phyloP scores from a whole-genome alignment of 2,797 vertebrate genomes.

The Cottoperca gobio region DNA sequence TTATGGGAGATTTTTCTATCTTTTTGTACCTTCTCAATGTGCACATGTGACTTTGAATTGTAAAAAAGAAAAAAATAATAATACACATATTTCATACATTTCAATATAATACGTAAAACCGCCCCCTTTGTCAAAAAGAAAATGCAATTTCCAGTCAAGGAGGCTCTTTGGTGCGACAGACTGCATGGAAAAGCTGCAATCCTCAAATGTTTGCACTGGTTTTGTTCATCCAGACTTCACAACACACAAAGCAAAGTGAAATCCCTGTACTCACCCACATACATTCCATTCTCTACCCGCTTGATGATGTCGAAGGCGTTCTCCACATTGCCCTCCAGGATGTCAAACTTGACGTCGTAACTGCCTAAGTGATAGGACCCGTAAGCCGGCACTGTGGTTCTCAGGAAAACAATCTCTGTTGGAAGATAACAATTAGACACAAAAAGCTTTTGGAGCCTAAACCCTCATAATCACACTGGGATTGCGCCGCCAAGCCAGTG shows the following conservation, averaged over 20 bases:
- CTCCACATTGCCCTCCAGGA: slow-evolving; percentile 93
- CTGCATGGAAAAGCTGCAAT: slow-evolving; percentile 51
- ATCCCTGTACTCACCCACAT: slow-evolving; percentile 90
- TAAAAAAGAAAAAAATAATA: slow-evolving; percentile 39
- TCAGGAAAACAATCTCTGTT: slow-evolving; percentile 97
- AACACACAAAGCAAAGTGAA: slow-evolving; percentile 23
- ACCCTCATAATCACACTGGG: slow-evolving; percentile 48
- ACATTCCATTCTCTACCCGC: slow-evolving; percentile 90
- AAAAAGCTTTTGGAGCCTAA: slow-evolving; percentile 40
- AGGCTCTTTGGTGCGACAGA: slow-evolving; percentile 35
- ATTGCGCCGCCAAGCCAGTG: slow-evolving; percentile 20
- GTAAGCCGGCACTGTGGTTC: slow-evolving; percentile 89
- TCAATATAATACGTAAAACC: slow-evolving; percentile 70
- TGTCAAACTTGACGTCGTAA: slow-evolving; percentile 93
- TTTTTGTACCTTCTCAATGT: slow-evolving; percentile 51
- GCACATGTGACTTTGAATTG: slow-evolving; percentile 77
- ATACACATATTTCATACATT: slow-evolving; percentile 46
- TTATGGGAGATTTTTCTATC: slow-evolving; percentile 32
- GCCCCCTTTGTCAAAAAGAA: slow-evolving; percentile 49
- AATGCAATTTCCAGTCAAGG: slow-evolving; percentile 64
- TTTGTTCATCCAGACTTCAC: slow-evolving; percentile 35
- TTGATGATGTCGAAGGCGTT: slow-evolving; percentile 96
- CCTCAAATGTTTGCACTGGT: slow-evolving; percentile 50
- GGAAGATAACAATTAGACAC: slow-evolving; percentile 62
- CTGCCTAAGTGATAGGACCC: slow-evolving; percentile 80